A percentile compares a stretch with the other conserved stretches of the same genome.
Evolutionary conservation across 2,113 vertebrate genomes (phyloP).

Genomic region (Scatophagus argus): DNA sequence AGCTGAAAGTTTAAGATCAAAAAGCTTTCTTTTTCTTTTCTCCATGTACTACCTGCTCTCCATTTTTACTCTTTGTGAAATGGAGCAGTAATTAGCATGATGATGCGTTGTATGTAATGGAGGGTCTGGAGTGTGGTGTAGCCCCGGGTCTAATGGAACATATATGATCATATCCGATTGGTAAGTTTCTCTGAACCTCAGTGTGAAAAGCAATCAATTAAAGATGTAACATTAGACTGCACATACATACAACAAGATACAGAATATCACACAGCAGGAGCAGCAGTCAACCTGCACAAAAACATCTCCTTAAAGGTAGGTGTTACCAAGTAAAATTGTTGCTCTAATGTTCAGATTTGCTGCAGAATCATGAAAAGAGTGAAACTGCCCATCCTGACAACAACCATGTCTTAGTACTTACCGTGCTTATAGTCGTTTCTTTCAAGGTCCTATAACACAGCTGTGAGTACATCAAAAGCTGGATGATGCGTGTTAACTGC

Average conservation of each 20-base stretch:
- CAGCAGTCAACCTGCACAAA: conserved; percentile 54
- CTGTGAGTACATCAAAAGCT: conserved; percentile 28
- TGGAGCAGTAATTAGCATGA: conserved; percentile 59
- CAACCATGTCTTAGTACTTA: neutral
- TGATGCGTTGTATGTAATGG: conserved; percentile 51
- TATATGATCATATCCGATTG: conserved; percentile 68
- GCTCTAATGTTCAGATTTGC: conserved; percentile 20
- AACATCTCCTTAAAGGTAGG: conserved; percentile 72
- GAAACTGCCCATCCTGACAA: neutral
- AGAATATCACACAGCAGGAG: conserved; percentile 36
- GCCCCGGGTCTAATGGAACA: conserved; percentile 68
- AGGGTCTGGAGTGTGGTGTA: conserved; percentile 62
- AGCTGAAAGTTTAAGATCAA: conserved; percentile 46
- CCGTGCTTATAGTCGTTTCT: neutral
- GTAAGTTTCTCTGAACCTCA: conserved; percentile 78
- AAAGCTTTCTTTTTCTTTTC: conserved; percentile 50
- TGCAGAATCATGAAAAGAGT: neutral
- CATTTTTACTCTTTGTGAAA: conserved; percentile 36
- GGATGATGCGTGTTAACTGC: conserved; percentile 33
- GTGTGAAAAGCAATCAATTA: conserved; percentile 38
- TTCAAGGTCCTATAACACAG: conserved; percentile 6
- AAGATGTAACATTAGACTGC: conserved; percentile 29
- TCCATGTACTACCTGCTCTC: conserved; percentile 30
- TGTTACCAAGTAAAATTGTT: conserved; percentile 39
- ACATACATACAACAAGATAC: conserved; percentile 21